phyloP scores from a whole-genome alignment of 2,888 invertebrate genomes.

The Myathropa florea region DNA sequence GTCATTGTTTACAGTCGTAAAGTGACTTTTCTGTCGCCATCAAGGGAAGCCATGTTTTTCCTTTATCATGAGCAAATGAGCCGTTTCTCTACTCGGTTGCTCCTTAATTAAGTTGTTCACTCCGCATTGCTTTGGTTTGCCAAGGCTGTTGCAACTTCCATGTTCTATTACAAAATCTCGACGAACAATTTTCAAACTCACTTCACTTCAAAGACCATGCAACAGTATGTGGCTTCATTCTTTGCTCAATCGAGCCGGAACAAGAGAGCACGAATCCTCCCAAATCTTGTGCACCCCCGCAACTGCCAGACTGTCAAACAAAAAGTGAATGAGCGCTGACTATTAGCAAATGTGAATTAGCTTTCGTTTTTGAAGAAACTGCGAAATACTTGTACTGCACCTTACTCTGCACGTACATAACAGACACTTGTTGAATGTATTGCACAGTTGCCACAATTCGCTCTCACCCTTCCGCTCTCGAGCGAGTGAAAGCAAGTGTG shows the following conservation, averaged over 20 bases:
- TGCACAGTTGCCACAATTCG: not conserved
- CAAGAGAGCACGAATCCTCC: not conserved
- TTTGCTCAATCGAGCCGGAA: not conserved
- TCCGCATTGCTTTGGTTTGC: not conserved
- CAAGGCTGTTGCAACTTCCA: not conserved
- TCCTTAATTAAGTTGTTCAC: too few relatives aligned
- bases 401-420: not conserved
- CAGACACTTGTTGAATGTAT: conserved; percentile 22
- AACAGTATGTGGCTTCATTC: not conserved
- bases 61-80: too few relatives aligned
- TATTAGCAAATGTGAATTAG: not conserved
- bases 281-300: not conserved
- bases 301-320: not conserved
- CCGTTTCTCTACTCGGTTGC: too few relatives aligned
- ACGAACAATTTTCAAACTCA: not conserved
- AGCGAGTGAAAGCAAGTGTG: not conserved
- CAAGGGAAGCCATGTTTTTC: too few relatives aligned
- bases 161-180: not conserved
- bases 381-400: not conserved
- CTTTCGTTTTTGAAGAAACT: not conserved
- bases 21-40: too few relatives aligned
- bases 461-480: not conserved
- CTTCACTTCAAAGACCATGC: not conserved
- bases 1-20: too few relatives aligned
- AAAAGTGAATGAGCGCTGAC: not conserved